These are phyloP conservation scores for Brienomyrus brachyistius DNA, from an alignment of 2,113 vertebrate genomes.

Conservation along the genomic window DNA sequence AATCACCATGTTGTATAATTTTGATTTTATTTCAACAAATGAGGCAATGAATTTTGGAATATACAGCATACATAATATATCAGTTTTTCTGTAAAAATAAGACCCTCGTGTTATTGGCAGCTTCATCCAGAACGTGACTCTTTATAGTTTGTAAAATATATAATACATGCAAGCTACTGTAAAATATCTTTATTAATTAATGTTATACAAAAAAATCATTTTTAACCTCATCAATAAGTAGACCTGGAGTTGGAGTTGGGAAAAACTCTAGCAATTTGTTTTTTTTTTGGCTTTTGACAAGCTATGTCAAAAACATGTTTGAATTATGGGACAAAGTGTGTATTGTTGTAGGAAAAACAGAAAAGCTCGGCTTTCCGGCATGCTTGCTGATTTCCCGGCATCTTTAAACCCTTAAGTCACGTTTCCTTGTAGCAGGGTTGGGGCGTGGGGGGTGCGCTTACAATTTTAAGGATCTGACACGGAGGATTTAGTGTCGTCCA, in stretches of 20 bases:
- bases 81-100: neutral
- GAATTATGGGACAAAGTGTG: neutral
- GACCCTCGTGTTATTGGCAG: neutral
- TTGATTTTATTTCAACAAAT: neutral
- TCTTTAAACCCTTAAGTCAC: constrained; percentile 53
- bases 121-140: neutral
- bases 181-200: neutral
- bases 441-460: constrained; percentile 42
- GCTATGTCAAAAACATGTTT: neutral
- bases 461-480: constrained; percentile 63
- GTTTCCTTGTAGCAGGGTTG: constrained; percentile 52
- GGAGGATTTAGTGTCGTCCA: constrained; percentile 59
- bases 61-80: neutral
- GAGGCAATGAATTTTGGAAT: neutral
- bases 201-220: neutral
- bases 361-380: constrained; percentile 22
- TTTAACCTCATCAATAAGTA: neutral
- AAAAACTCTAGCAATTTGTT: too few relatives aligned
- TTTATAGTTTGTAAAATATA: neutral
- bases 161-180: neutral
- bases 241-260: neutral
- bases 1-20: neutral
- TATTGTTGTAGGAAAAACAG: neutral
- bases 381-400: constrained; percentile 39
- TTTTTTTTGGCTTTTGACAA: neutral